phyloP scores from a whole-genome alignment of 2,888 invertebrate genomes.

The Carabus problematicus region DNA sequence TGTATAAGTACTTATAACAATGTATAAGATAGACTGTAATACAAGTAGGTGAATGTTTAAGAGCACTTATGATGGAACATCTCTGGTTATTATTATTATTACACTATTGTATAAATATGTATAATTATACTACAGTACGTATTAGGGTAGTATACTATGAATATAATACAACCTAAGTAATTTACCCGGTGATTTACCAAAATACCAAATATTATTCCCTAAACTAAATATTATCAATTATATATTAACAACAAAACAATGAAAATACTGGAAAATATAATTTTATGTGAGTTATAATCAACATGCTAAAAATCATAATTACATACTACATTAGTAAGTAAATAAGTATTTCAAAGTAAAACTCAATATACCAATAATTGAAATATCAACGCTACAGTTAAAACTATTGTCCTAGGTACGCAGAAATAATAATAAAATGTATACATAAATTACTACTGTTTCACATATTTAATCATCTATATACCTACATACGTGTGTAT shows the following conservation, averaged over 20 bases:
- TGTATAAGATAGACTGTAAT: too few species aligned
- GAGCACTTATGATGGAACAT: conserved; percentile 27
- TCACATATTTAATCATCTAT: conserved; percentile 16
- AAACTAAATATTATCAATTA: conserved; percentile 15
- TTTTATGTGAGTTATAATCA: conserved; percentile 16
- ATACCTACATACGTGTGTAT: too few species aligned
- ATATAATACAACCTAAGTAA: conserved; percentile 34
- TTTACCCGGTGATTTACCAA: conserved; percentile 38
- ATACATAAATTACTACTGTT: conserved; percentile 33
- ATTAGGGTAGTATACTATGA: conserved; percentile 35
- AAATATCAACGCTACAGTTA: conserved; percentile 11
- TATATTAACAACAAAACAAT: conserved; percentile 5
- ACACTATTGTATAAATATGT: conserved; percentile 8
- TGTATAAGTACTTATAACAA: too few species aligned
- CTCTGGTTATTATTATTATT: conserved; percentile 15
- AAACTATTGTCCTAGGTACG: conserved; percentile 7
- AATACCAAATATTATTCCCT: conserved; percentile 32
- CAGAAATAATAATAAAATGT: conserved; percentile 24
- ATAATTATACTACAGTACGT: conserved; percentile 4
- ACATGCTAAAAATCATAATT: conserved; percentile 14
- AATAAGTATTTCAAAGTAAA: background rate
- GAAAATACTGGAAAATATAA: conserved; percentile 6
- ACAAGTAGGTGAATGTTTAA: conserved; percentile 3
- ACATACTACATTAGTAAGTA: too few species aligned
- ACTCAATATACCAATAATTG: conserved; percentile 14